Evolutionary conservation across 2,797 vertebrate genomes (phyloP), one percentile per base, ranked within the genome.

Genomic region (Manis crassicaudata): DNA sequence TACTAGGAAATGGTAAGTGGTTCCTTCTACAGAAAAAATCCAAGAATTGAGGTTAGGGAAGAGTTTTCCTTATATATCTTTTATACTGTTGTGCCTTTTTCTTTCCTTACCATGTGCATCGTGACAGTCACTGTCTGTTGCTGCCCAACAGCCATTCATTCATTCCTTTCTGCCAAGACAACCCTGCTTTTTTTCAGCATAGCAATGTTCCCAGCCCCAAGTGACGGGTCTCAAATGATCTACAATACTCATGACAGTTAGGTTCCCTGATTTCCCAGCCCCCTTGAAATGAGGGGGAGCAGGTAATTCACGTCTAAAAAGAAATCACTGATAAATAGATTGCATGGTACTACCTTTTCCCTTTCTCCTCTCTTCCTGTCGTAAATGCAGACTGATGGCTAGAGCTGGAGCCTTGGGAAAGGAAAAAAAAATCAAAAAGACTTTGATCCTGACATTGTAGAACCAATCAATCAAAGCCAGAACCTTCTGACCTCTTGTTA

Each of bases 401-500:
- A 8, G 12, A 82, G 32, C 62, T 68, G 23, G 43, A 70, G 12
- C 18, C 23, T 8, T 14, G 1, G 8, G 4, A 14, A 92, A 88
- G 7, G 25, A 90, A n/a, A 4, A 67, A 79, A 86, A 58, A 90
- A 77, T 54, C 75, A 54, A 52, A 43, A 52, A 83, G 6, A 68
- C 43, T 92, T 60, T 72, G n/a, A 75, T 23, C 43, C 21, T 89
- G 52, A 80, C 29, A 46, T 54, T 58, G 29, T 46, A 9, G 65
- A 89, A 72, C 17, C 35, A 75, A 65, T 52, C 86, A 88, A 68
- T 92, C 58, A 65, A 94, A 91, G 52, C 40, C 62, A 89, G 46
- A 46, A 86, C 80, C 54, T 82, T 23, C 27, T 58, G 29, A 88
- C 27, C 50, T 79, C 43, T 75, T 40, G 25, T 81, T 88, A 58